Evolutionary conservation across 2,113 vertebrate genomes (phyloP).

Genomic region (Prionailurus bengalensis): DNA sequence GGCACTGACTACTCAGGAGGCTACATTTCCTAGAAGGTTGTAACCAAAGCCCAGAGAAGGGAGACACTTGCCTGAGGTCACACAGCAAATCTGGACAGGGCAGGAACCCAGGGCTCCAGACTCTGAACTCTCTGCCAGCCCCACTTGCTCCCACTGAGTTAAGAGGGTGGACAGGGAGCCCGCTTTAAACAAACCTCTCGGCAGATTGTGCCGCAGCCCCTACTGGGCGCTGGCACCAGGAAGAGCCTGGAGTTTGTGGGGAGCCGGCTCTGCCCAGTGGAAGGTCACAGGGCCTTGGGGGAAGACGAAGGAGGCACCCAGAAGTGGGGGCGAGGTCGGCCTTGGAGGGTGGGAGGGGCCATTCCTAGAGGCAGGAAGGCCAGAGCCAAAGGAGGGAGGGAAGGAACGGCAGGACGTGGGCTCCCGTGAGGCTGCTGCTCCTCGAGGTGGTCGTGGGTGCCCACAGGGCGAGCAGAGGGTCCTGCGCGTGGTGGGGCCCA

Average conservation of each 20-base stretch:
- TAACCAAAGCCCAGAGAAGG: slow-evolving; percentile 6
- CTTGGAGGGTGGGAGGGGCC: neutral
- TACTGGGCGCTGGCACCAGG: neutral
- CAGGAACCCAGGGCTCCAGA: neutral
- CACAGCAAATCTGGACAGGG: neutral
- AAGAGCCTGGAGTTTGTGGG: neutral
- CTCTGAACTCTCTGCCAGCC: neutral
- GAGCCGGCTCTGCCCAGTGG: neutral
- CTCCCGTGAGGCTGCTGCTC: neutral
- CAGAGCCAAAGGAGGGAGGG: accelerated
- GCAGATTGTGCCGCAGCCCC: neutral
- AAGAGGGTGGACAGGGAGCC: neutral
- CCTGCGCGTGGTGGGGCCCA: neutral
- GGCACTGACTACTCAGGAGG: neutral
- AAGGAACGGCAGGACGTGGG: neutral
- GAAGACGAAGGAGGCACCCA: neutral
- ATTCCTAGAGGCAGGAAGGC: neutral
- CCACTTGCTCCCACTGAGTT: neutral
- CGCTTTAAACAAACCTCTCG: neutral
- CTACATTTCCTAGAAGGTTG: neutral
- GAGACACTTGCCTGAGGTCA: neutral
- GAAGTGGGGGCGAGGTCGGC: neutral
- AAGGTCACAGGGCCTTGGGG: neutral
- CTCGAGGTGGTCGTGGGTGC: neutral
- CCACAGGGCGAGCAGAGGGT: neutral